Base-by-base conservation (phyloP, 1,140 invertebrate species). In the Lutraria rhynchaena region DNA sequence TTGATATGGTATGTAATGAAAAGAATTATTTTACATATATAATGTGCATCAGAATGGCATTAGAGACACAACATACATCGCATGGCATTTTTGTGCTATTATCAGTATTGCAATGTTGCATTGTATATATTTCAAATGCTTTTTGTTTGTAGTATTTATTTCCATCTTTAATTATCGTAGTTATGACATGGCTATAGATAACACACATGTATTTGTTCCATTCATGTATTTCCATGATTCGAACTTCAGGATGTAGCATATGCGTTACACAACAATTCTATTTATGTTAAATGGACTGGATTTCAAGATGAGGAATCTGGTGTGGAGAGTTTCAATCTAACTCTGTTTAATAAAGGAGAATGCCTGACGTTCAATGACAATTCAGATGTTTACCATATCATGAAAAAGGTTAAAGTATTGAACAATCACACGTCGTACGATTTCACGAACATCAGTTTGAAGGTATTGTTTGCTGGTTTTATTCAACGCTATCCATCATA, bases 241-340 rank as follows among this genome's bases (percentile, higher is more conserved):
- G n/a, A 44, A 51, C 81, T 82, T 3, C 61, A 89, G 88, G 19
- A 63, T 61, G 15, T 88, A 27, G 65, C 84, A 9, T 89, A 85
- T 71, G 69, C 86, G 1, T n/a, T 35, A 22, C 73, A 41, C n/a
- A 60, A 55, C 27, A 65, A 31, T 5, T 44, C 58, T 13, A 17
- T 89, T 9, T 61, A 41, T n/a, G 82, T 85, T 0, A 41, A 83
- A 53, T 89, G 87, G 88, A 55, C 80, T 65, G 78, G 58, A 1
- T 88, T 86, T 69, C 35, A 41, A 0, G 88, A 89, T 58, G 17
- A 31, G 0, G 88, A 89, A 31, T 86, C 86, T 7, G 85, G 81
- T 3, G 82, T 89, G 4, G 61, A 70, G n/a, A 53, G 19, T 3
- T 85, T 73, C 44, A 51, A 73, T 3, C 51, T 86, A 1, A 80